Conservation (phyloP, 2,888 invertebrate genomes). For the Limnephilus auricula region DNA sequence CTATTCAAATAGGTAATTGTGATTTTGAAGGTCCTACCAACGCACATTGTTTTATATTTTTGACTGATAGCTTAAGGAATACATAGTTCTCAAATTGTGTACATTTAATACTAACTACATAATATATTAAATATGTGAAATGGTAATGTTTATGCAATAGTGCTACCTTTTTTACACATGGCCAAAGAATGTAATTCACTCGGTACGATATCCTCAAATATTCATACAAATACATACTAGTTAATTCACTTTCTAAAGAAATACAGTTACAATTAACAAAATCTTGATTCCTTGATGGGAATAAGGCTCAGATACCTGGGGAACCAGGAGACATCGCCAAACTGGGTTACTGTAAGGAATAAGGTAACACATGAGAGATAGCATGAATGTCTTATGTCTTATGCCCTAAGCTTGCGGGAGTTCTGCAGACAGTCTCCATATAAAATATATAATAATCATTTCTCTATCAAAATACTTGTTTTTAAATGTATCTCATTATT, state of each 20-base stretch:
- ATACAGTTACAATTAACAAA: background rate
- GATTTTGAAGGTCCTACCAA: slow-evolving; percentile 28
- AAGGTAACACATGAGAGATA: background rate
- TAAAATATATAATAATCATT: background rate
- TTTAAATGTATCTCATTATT: background rate
- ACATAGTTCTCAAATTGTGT: slow-evolving; percentile 20
- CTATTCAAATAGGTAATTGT: slow-evolving; percentile 20
- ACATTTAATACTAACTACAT: slow-evolving; percentile 11
- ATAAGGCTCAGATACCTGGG: background rate
- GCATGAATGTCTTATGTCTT: background rate
- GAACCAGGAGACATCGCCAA: background rate
- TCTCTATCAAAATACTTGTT: background rate
- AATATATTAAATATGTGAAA: slow-evolving; percentile 20
- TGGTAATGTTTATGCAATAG: slow-evolving; percentile 2
- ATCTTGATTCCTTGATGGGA: background rate
- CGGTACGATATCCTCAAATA: background rate
- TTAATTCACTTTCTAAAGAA: background rate
- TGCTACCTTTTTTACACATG: background rate
- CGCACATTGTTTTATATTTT: slow-evolving; percentile 9
- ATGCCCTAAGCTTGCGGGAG: background rate
- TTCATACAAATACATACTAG: background rate
- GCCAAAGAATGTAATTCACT: background rate
- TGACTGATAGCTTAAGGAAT: slow-evolving; percentile 27
- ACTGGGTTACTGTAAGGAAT: background rate
- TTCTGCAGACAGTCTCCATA: background rate